Percentiles rank a stretch among this genome's conserved stretches.
phyloP scores from a whole-genome alignment of 2,113 vertebrate species.

The Paraplagusia blochii region DNA sequence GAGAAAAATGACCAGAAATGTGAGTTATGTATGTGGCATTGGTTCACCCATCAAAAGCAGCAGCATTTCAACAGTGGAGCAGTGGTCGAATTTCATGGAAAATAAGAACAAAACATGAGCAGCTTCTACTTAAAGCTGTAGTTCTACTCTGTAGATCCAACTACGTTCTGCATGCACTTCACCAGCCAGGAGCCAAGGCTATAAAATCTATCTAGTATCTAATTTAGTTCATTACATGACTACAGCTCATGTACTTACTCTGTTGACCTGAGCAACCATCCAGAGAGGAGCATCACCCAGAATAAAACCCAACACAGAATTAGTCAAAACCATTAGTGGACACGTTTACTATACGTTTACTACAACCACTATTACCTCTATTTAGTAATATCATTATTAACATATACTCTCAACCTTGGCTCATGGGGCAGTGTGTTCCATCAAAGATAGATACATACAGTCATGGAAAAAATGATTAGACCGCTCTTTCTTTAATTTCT shows the following conservation, averaged over 20 bases:
- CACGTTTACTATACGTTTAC: conserved; percentile 9
- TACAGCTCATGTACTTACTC: conserved; percentile 71
- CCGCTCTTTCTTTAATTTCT: no score
- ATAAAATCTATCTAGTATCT: conserved; percentile 14
- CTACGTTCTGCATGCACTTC: conserved; percentile 41
- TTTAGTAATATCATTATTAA: no score
- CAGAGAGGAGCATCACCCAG: conserved; percentile 40
- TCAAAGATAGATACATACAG: no score
- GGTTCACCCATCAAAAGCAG: not conserved
- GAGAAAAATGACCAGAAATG: conserved; percentile 15
- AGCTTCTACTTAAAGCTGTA: conserved; percentile 4
- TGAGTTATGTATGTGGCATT: conserved; percentile 9
- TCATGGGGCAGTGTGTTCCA: no score
- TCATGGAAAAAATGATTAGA: no score
- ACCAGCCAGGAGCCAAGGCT: conserved; percentile 14
- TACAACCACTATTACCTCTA: not conserved
- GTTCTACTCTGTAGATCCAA: not conserved
- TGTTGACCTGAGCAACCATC: conserved; percentile 59
- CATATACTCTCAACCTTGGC: no score
- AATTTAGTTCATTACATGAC: not conserved
- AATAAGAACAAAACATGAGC: not conserved
- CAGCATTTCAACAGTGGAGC: not conserved
- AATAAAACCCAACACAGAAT: conserved; percentile 39
- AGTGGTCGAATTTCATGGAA: not conserved
- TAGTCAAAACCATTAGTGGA: conserved; percentile 24